Evolutionary conservation across 1,140 invertebrate genomes (phyloP).

Genomic region (Arion vulgaris): DNA sequence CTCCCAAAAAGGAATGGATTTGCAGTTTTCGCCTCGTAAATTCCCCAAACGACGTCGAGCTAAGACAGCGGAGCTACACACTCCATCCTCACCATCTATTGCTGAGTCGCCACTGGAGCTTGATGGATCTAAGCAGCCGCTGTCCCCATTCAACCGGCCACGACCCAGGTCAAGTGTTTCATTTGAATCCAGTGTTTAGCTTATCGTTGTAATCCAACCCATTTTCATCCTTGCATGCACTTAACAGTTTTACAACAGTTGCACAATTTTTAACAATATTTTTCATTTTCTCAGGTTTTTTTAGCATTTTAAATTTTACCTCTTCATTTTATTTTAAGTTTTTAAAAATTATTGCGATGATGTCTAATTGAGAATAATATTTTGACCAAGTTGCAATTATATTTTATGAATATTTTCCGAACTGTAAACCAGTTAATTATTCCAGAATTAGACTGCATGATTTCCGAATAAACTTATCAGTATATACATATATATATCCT

Average conservation of each 20-base stretch:
- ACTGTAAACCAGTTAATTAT: too few relatives aligned
- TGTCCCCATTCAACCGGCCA: background rate
- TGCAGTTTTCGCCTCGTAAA: slow-evolving; percentile 45
- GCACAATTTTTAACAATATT: background rate
- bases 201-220: background rate
- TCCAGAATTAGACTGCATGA: too few relatives aligned
- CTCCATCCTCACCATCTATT: slow-evolving; percentile 49
- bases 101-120: slow-evolving; percentile 46
- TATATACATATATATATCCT: too few relatives aligned
- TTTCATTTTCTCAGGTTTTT: background rate
- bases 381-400: too few relatives aligned
- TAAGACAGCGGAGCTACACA: slow-evolving; percentile 32
- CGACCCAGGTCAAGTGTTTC: slow-evolving; percentile 32
- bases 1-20: slow-evolving; percentile 15
- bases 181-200: slow-evolving; percentile 31
- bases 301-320: too few relatives aligned
- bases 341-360: too few relatives aligned
- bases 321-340: too few relatives aligned
- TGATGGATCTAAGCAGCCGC: slow-evolving; percentile 14
- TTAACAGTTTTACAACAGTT: background rate
- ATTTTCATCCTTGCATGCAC: background rate
- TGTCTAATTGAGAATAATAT: too few relatives aligned
- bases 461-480: too few relatives aligned
- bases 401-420: too few relatives aligned
- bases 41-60: slow-evolving; percentile 41